Evolutionary conservation across 2,797 vertebrate genomes (phyloP).

Genomic region (Adelosebastes latens): DNA sequence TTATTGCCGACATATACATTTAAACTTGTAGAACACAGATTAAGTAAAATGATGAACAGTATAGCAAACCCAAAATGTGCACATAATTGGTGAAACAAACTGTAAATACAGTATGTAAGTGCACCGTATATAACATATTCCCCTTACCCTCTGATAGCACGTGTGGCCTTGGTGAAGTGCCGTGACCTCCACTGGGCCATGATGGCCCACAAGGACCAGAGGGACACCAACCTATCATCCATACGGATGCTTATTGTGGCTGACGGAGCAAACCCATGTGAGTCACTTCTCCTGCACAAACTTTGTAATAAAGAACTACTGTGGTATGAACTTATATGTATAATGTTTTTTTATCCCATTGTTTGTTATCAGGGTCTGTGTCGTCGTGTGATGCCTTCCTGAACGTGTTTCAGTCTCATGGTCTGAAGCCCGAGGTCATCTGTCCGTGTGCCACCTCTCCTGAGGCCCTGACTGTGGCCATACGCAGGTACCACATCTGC

Average conservation of each 20-base stretch:
- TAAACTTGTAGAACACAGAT: neutral
- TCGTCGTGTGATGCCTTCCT: conserved; percentile 98
- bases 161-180: conserved; percentile 96
- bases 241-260: conserved; percentile 98
- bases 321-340: neutral
- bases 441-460: conserved; percentile 97
- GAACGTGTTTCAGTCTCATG: conserved; percentile 96
- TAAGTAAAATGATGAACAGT: neutral
- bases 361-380: conserved; percentile 89
- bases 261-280: conserved; percentile 97
- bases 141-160: conserved; percentile 78
- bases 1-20: neutral
- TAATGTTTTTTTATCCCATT: neutral
- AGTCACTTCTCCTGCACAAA: conserved; percentile 69
- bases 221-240: conserved; percentile 93
- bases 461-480: conserved; percentile 96
- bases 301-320: neutral
- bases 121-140: conserved; percentile 17
- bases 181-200: conserved; percentile 99
- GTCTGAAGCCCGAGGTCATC: conserved; percentile 96
- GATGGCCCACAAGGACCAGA: conserved; percentile 98
- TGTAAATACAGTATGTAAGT: neutral
- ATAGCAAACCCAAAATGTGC: neutral
- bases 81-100: neutral
- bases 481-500: conserved; percentile 88